A percentile compares a stretch with the other conserved stretches of the same genome.
phyloP scores from a whole-genome alignment of 2,888 invertebrate species.

The Athalia circularis region DNA sequence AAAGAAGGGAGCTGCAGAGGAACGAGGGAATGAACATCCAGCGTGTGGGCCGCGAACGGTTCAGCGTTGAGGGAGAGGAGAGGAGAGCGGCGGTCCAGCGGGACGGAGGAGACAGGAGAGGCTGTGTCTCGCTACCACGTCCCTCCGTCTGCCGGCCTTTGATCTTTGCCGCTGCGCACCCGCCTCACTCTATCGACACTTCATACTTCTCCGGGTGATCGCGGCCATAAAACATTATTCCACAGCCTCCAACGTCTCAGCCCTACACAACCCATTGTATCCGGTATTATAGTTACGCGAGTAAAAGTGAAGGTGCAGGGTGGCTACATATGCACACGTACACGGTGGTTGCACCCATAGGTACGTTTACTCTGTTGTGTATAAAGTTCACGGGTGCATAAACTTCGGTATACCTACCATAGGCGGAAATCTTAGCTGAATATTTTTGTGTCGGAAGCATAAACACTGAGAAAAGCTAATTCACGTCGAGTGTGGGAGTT shows the following conservation, averaged over 20 bases:
- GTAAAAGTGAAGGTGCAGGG: constrained; percentile 3
- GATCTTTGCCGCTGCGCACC: constrained; percentile 73
- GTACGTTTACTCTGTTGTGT: no score
- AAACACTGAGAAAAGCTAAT: neutral
- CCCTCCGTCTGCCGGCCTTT: constrained; percentile 65
- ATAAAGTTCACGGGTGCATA: no score
- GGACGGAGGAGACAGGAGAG: constrained; percentile 52
- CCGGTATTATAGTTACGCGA: constrained; percentile 33
- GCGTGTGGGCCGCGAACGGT: constrained; percentile 45
- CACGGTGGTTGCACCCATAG: neutral
- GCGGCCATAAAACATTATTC: constrained; percentile 73
- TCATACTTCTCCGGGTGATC: constrained; percentile 74
- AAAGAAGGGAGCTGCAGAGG: constrained; percentile 34
- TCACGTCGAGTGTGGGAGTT: neutral
- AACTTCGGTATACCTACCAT: no score
- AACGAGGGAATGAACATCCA: neutral
- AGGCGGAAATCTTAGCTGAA: no score
- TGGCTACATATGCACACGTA: neutral
- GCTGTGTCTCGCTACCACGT: constrained; percentile 63
- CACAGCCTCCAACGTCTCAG: constrained; percentile 52
- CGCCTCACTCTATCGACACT: constrained; percentile 74
- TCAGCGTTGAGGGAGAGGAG: constrained; percentile 50
- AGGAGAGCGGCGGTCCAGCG: constrained; percentile 48
- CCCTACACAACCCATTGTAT: constrained; percentile 35
- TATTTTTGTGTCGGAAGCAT: no score